Conservation (phyloP, 1,140 invertebrate species). For the Plectrocnemia conspersa region DNA sequence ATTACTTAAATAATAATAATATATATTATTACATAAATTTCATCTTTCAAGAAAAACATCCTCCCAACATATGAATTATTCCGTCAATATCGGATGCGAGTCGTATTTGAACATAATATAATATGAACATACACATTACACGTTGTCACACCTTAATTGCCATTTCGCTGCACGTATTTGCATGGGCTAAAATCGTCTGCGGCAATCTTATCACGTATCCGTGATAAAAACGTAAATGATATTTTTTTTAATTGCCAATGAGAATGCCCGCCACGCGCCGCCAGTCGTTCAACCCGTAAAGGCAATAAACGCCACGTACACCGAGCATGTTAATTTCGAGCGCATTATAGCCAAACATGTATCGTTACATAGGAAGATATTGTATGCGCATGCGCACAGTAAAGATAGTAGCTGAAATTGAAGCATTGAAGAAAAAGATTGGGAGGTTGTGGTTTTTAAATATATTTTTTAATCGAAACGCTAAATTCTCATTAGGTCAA, state of each 20-base stretch:
- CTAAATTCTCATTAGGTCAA: constrained; percentile 35
- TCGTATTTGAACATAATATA: no score
- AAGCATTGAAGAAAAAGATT: no score
- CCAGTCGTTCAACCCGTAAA: constrained; percentile 32
- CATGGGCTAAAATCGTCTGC: constrained; percentile 4
- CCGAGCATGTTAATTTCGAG: constrained; percentile 14
- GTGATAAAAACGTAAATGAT: constrained; percentile 33
- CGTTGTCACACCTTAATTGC: background rate
- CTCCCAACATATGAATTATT: no score
- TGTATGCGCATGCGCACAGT: no score
- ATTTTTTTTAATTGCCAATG: constrained; percentile 33
- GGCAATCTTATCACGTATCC: constrained; percentile 21
- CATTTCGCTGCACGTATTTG: constrained; percentile 13
- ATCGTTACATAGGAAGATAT: no score
- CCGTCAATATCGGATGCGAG: no score
- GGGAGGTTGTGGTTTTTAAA: constrained; percentile 8
- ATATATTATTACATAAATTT: no score
- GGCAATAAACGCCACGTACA: constrained; percentile 15
- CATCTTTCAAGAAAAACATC: no score
- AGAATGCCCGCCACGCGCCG: constrained; percentile 32
- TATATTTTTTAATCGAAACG: constrained; percentile 33
- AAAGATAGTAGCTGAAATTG: no score
- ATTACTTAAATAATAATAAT: no score
- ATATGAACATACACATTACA: no score
- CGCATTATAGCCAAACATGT: no score